Evolutionary conservation across 1,140 invertebrate species (phyloP), one percentile per base, ranked within the genome.

Genomic region (Dysdera silvatica): DNA sequence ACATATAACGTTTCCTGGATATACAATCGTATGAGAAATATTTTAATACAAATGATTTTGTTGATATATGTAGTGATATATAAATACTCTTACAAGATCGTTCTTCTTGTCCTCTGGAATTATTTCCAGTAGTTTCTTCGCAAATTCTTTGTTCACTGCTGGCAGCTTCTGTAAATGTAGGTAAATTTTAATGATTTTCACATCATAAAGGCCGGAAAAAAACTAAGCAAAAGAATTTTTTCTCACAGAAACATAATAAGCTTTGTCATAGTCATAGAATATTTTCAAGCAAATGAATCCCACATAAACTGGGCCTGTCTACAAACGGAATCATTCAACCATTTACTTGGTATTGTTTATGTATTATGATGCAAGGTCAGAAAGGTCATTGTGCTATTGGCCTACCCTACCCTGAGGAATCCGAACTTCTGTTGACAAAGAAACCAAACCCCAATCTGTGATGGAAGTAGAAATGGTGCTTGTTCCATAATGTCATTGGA

Each of bases 91-190:
- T 47, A 59, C 66, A 57, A 43, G 66, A 33, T 64, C 66, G 52
- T 61, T 59, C 32, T 61, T 66, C 32, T 70, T 60, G 14, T 79
- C 51, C 82, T 81, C 67, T 83, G 87, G 68, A 83, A 80, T 57
- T 60, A 70, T 63, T 80, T 86, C 83, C 77, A 92, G 83, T 43
- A 95, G 75, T 76, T 91, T 90, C 32, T 89, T 78, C 10, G 93
- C 93, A 54, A 96, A 76, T 33, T 92, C 89, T 56, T 68, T 71
- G 67, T 82, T 81, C 26, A 81, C 78, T 63, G 69, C 73, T 3
- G 79, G 80, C n/a, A 80, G 69, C 71, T 79, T 77, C 72, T 77
- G 64, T 12, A 71, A 58, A n/a, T n/a, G n/a, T n/a, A n/a, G n/a
- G n/a, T n/a, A n/a, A n/a, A n/a, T n/a, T n/a, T n/a, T n/a, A n/a